Evolutionary conservation across 2,113 vertebrate species (phyloP).

Genomic region (Ariopsis seemanni): DNA sequence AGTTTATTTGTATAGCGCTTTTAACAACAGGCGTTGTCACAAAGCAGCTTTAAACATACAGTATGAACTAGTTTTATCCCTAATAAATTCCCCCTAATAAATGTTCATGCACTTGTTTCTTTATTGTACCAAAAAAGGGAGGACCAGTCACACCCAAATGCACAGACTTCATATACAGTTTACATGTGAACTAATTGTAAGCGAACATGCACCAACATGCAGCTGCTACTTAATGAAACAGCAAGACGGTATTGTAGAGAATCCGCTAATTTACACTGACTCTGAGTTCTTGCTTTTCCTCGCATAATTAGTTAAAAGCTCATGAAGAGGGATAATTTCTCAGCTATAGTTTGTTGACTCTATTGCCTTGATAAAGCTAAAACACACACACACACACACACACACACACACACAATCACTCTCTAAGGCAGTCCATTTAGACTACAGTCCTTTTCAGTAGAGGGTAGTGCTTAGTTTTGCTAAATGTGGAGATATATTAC

Average conservation of each 20-base stretch:
- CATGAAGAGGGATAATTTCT: neutral
- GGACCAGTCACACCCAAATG: slow-evolving; percentile 50
- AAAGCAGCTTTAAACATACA: too few species aligned
- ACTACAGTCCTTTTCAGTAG: neutral
- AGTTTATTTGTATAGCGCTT: too few species aligned
- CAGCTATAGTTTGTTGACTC: neutral
- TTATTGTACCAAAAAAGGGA: slow-evolving; percentile 54
- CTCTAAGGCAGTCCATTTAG: too few species aligned
- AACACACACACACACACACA: neutral
- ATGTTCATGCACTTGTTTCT: slow-evolving; percentile 60
- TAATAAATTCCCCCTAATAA: neutral
- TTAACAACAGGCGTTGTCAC: too few species aligned
- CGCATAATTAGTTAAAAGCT: neutral
- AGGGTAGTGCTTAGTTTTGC: neutral
- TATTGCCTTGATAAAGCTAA: neutral
- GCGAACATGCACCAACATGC: slow-evolving; percentile 21
- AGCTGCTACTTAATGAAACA: slow-evolving; percentile 17
- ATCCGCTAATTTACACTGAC: neutral
- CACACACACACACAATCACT: too few species aligned
- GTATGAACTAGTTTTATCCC: too few species aligned
- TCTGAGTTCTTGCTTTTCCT: neutral
- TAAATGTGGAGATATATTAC: neutral
- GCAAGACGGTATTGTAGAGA: neutral
- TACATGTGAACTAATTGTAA: slow-evolving; percentile 50
- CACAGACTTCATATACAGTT: slow-evolving; percentile 46